phyloP scores from a whole-genome alignment of 2,113 vertebrate genomes.

The Puntigrus tetrazona region DNA sequence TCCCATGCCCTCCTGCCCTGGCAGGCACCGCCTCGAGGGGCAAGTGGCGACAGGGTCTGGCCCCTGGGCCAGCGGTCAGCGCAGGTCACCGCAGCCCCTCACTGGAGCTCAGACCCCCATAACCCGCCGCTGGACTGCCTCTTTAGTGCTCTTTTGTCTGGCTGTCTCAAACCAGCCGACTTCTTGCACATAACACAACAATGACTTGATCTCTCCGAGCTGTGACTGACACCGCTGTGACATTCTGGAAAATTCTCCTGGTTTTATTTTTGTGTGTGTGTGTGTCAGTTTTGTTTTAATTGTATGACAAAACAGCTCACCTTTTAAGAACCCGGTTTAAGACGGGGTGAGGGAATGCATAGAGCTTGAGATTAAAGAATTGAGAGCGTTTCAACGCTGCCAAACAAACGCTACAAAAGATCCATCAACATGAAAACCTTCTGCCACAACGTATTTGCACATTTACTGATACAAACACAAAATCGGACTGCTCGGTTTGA shows the following conservation, averaged over 20 bases:
- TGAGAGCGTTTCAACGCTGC: neutral
- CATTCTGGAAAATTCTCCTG: constrained; percentile 1
- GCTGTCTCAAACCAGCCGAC: constrained; percentile 71
- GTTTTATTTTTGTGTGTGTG: neutral
- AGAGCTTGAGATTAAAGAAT: constrained; percentile 4
- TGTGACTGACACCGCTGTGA: constrained; percentile 41
- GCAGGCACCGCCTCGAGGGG: constrained; percentile 86
- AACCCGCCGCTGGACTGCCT: constrained; percentile 74
- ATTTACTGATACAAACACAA: constrained; percentile 14
- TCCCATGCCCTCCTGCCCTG: constrained; percentile 85
- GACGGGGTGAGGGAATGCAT: neutral
- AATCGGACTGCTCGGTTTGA: neutral
- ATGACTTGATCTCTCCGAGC: constrained; percentile 47
- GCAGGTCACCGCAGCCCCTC: constrained; percentile 82
- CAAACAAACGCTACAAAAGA: neutral
- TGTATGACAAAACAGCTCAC: neutral
- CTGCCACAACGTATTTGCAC: constrained; percentile 2
- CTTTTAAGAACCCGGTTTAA: constrained; percentile 7
- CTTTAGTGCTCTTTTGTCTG: constrained; percentile 83
- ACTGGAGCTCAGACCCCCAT: constrained; percentile 75
- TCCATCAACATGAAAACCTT: constrained; percentile 7
- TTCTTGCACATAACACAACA: constrained; percentile 71
- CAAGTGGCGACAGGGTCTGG: constrained; percentile 76
- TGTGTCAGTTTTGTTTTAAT: constrained; percentile 11
- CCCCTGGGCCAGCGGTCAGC: constrained; percentile 82